Evolutionary conservation across 2,888 invertebrate species (phyloP).

Genomic region (Tubiluchus corallicola): DNA sequence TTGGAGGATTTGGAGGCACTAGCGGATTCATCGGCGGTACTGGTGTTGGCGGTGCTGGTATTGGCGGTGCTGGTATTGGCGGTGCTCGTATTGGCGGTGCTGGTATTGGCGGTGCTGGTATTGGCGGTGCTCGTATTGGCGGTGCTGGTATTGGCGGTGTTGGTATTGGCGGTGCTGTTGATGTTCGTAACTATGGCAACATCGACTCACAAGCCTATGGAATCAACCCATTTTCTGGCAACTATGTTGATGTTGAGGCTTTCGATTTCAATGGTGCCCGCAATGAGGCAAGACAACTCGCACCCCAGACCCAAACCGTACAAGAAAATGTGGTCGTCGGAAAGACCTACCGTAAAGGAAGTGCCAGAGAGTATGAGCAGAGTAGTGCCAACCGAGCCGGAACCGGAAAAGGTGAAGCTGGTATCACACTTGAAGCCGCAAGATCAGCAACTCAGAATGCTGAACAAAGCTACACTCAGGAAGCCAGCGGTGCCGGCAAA

Average conservation of each 20-base stretch:
- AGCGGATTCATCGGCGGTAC: not conserved
- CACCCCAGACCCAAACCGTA: not conserved
- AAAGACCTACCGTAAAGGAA: not conserved
- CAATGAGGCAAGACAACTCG: not conserved
- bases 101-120: not conserved
- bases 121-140: not conserved
- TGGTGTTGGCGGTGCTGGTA: not conserved
- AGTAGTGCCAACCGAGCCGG: not conserved
- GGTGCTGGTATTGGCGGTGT: not conserved
- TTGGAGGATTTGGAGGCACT: not conserved
- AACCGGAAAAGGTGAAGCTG: not conserved
- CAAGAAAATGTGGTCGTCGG: not conserved
- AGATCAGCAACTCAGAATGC: not conserved
- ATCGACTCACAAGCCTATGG: not conserved
- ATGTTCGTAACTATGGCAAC: not conserved
- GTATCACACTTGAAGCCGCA: not conserved
- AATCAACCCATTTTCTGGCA: not conserved
- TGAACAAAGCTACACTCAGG: not conserved
- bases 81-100: not conserved
- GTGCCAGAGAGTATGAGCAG: not conserved
- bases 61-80: not conserved
- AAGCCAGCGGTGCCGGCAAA: not conserved
- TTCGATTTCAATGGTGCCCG: conserved; percentile 1
- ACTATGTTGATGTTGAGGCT: not conserved
- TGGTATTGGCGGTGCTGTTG: not conserved